Evolutionary conservation across 2,888 invertebrate species (phyloP).

Genomic region (Callosobruchus maculatus): DNA sequence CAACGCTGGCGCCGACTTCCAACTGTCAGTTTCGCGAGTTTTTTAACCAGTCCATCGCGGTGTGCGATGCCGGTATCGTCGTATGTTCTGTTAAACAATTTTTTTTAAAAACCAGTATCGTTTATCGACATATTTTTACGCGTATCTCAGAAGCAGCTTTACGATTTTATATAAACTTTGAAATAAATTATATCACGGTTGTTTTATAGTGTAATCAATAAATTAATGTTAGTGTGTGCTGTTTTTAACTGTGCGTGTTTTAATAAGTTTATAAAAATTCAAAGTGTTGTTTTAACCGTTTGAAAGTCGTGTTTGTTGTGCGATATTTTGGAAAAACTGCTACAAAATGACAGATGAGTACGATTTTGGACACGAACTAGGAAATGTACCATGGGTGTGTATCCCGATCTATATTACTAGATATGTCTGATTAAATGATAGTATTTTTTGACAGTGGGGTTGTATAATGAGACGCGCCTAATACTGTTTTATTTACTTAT

Average conservation of each 20-base stretch:
- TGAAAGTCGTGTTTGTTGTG: background rate
- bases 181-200: background rate
- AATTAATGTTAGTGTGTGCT: background rate
- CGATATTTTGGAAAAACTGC: background rate
- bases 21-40: background rate
- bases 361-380: conserved; percentile 42
- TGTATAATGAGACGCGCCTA: too few species aligned
- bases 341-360: conserved; percentile 34
- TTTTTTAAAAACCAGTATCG: background rate
- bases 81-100: conserved; percentile 3
- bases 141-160: background rate
- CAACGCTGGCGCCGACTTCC: background rate
- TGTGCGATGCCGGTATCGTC: conserved; percentile 14
- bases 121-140: background rate
- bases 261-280: background rate
- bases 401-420: conserved; percentile 1
- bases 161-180: background rate
- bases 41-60: conserved; percentile 18
- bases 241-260: background rate
- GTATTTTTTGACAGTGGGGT: too few species aligned
- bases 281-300: background rate
- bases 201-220: background rate
- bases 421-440: too few species aligned
- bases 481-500: too few species aligned
- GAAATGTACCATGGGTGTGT: conserved; percentile 42